Base-by-base conservation (phyloP, 2,113 vertebrate species). In the Aldabrachelys gigantea region DNA sequence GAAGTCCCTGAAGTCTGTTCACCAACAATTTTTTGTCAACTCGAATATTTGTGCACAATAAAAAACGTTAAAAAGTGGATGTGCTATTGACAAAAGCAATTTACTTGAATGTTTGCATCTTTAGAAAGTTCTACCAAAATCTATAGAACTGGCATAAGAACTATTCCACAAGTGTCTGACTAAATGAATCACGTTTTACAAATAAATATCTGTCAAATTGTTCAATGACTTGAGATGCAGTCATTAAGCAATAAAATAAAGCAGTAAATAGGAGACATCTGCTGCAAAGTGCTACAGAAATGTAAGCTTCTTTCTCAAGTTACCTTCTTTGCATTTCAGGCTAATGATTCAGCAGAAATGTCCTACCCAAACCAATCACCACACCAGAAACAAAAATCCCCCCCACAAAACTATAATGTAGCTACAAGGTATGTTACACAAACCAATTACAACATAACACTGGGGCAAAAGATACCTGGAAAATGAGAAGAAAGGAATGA, bases 221-320 rank as follows among this genome's bases (percentile, higher is more conserved):
- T 97, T 98, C 98, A 98, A 98, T 98, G 98, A 98, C 97, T 98
- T 10, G 90, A 98, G 98, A 98, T 98, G 91, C 98, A 98, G 97
- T 98, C 98, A 98, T 98, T 98, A 98, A 98, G 98, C 98, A 98
- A 98, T 98, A 98, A 98, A 98, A 98, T 98, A 98, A 98, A 98
- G 97, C 97, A 93, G 97, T 98, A 98, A 98, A 98, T 98, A 98
- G 98, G 98, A 98, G 97, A 98, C 98, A 98, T 98, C 98, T 98
- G 98, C 98, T 97, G 97, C 84, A 91, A 98, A 98, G 98, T 98
- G 98, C 98, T 98, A 97, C 94, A 97, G 98, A 98, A 98, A 98
- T 98, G 97, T 47, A 97, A 98, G 98, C 97, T 98, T 98, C 98
- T 97, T 97, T 98, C 98, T 98, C 98, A 97, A 94, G 97, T 98